These are phyloP conservation scores for Helarctos malayanus DNA, from an alignment of 2,797 vertebrate genomes.

Conservation along the genomic window DNA sequence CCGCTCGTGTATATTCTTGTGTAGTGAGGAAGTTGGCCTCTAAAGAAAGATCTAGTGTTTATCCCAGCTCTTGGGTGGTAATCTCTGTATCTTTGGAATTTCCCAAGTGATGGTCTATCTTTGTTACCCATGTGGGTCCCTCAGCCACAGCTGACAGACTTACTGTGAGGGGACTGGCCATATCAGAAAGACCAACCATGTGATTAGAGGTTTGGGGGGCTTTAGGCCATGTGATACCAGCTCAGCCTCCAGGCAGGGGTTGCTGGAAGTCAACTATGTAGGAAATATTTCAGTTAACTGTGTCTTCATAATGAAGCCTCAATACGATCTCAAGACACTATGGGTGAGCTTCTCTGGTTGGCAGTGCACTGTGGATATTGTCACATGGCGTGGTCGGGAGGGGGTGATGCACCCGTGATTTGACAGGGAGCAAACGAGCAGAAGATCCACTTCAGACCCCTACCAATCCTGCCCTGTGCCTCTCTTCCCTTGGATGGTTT, in stretches of 20 bases:
- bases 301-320: background rate
- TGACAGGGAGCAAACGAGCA: background rate
- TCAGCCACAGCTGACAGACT: background rate
- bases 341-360: background rate
- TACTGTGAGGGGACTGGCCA: background rate
- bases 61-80: background rate
- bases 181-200: background rate
- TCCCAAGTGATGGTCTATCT: background rate
- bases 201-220: background rate
- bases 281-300: background rate
- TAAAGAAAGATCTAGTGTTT: background rate
- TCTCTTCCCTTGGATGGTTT: background rate
- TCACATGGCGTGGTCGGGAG: background rate
- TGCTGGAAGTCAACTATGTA: background rate
- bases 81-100: background rate
- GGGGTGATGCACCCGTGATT: accelerated
- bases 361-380: background rate
- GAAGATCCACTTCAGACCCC: too few species aligned
- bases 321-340: background rate
- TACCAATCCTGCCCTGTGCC: background rate
- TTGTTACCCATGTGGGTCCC: background rate
- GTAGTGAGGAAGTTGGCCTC: background rate
- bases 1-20: background rate
- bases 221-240: background rate
- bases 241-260: background rate